These are phyloP conservation scores for Chrosomus eos DNA, from an alignment of 2,797 vertebrate genomes.

Conservation along the genomic window DNA sequence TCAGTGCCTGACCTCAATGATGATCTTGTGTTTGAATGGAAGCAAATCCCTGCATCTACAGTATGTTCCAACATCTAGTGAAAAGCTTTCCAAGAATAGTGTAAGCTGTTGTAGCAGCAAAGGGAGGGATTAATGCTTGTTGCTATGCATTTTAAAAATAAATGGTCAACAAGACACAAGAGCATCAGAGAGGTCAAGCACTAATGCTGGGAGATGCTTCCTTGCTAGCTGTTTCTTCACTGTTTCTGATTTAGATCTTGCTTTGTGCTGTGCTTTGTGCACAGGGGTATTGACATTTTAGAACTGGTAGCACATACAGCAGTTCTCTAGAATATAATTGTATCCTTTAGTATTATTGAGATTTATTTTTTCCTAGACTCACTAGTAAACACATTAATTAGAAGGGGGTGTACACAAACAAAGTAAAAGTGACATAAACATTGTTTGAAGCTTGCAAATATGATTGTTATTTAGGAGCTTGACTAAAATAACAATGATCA, in stretches of 20 bases:
- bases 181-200: background rate
- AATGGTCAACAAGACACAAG: background rate
- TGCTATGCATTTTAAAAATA: background rate
- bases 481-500: too few species aligned
- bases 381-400: background rate
- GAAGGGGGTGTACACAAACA: background rate
- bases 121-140: background rate
- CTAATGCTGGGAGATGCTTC: background rate
- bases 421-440: background rate
- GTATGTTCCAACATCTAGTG: background rate
- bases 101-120: background rate
- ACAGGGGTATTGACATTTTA: background rate
- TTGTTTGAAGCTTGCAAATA: background rate
- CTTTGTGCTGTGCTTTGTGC: background rate
- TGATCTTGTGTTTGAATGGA: background rate
- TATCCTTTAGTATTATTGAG: background rate
- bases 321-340: background rate
- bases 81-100: background rate
- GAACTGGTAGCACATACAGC: background rate
- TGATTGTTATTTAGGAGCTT: too few species aligned
- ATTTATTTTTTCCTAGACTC: background rate
- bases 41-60: background rate
- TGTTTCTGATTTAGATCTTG: background rate
- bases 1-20: background rate
- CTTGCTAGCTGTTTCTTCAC: background rate